Base-by-base conservation (phyloP, 2,113 vertebrate genomes). In the Taurulus bubalis region DNA sequence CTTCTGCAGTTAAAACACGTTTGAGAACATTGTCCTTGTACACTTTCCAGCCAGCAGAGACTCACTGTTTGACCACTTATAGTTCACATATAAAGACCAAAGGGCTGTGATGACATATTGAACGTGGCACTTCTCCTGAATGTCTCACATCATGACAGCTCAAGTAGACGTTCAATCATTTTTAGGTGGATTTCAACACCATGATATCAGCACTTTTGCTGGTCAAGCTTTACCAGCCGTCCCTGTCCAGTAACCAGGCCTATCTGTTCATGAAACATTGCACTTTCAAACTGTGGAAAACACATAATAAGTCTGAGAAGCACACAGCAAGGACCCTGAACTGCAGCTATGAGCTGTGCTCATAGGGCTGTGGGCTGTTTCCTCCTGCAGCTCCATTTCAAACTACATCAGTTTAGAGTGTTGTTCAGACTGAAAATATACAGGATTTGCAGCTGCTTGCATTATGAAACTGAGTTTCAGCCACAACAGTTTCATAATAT, bases 231-330 rank as follows among this genome's bases (percentile, higher is more conserved):
- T 34, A 65, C 63, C 56, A 63, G 51, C 62, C 53, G 62, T 75
- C 71, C 63, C 51, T 42, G 64, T 3, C 45, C 38, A 42, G 66
- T 71, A 16, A 20, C 18, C 47, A 49, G 5, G 20, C 6, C 20
- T 63, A 72, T 51, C 75, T 76, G 62, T 45, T 71, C 36, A 62
- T 73, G 53, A 86, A 71, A 30, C 77, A 84, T 75, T 71, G 65
- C 84, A 51, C 56, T 87, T 80, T 83, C 81, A 72, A 45, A 74
- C 34, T 59, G n/a, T 28, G 59, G 55, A 65, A 26, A 63, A 34
- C 71, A 40, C 53, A 38, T 10, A 38, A 62, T 62, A 55, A 24
- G 40, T 68, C 77, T 66, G 51, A 30, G 47, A 75, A 34, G 49
- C 75, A 49, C 51, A 65, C 22, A 51, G 56, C 32, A 75, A 49